These are phyloP conservation scores for Nasonovia ribisnigri DNA, from an alignment of 2,888 invertebrate genomes.

Conservation along the genomic window DNA sequence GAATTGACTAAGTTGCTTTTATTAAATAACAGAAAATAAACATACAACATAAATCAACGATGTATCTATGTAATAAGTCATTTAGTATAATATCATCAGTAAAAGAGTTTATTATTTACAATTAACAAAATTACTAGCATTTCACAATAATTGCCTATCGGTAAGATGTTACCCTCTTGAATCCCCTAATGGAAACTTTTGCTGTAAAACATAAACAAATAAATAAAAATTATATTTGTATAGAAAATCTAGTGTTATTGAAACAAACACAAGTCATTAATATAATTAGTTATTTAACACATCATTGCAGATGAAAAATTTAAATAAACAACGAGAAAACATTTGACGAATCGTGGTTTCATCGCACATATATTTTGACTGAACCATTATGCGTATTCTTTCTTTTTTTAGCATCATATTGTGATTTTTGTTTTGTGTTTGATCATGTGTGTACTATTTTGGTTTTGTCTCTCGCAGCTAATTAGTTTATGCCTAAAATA, in stretches of 20 bases:
- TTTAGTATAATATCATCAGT: too few species aligned
- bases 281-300: not conserved
- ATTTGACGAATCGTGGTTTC: not conserved
- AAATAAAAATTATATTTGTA: not conserved
- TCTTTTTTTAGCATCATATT: not conserved
- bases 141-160: too few species aligned
- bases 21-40: too few species aligned
- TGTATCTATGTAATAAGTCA: too few species aligned
- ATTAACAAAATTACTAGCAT: too few species aligned
- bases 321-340: not conserved
- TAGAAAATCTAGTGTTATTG: not conserved
- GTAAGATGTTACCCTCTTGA: too few species aligned
- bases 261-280: not conserved
- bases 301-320: not conserved
- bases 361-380: not conserved
- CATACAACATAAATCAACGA: too few species aligned
- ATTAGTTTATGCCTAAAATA: not conserved
- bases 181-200: too few species aligned
- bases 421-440: not conserved
- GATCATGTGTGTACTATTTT: not conserved
- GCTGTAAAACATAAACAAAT: not conserved
- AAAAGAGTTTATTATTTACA: too few species aligned
- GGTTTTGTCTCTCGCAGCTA: not conserved
- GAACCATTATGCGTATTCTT: not conserved
- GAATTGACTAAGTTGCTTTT: too few species aligned